phyloP scores from a whole-genome alignment of 2,888 invertebrate genomes.

The Meteorus cinctellus region DNA sequence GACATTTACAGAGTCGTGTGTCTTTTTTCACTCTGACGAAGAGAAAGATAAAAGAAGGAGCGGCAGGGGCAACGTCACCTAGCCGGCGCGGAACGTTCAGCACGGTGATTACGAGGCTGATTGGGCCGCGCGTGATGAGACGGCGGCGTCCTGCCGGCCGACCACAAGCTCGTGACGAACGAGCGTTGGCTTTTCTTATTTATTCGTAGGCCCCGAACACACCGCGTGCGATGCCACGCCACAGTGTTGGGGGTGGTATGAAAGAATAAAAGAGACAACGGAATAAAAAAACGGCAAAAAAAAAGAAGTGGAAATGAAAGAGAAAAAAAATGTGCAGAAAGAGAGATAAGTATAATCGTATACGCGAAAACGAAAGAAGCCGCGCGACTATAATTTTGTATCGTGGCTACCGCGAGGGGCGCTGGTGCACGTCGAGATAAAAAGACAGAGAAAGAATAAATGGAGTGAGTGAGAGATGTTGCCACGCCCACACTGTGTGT shows the following conservation, averaged over 20 bases:
- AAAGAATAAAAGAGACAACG: constrained; percentile 18
- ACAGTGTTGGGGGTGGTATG: constrained; percentile 29
- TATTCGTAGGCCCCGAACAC: constrained; percentile 49
- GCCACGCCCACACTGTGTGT: constrained; percentile 45
- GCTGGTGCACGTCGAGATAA: constrained; percentile 28
- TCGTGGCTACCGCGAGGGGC: constrained; percentile 39
- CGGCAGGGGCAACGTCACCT: constrained; percentile 44
- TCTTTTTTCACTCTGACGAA: constrained; percentile 18
- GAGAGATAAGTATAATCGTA: constrained; percentile 32
- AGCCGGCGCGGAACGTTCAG: constrained; percentile 50
- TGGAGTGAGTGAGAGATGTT: background rate
- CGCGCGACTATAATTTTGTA: constrained; percentile 53
- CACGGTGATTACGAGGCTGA: constrained; percentile 73
- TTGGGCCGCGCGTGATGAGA: constrained; percentile 73
- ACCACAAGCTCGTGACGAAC: constrained; percentile 70
- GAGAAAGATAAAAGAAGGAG: constrained; percentile 36
- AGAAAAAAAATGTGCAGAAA: constrained; percentile 20
- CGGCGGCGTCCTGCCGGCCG: constrained; percentile 71
- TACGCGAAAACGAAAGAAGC: constrained; percentile 49
- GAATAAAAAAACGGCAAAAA: constrained; percentile 8
- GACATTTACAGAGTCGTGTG: constrained; percentile 12
- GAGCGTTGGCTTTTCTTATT: constrained; percentile 61
- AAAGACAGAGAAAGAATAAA: constrained; percentile 38
- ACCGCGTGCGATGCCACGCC: constrained; percentile 49
- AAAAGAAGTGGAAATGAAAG: constrained; percentile 16